phyloP scores from a whole-genome alignment of 2,888 invertebrate genomes.

The Cacoxenus indagator region DNA sequence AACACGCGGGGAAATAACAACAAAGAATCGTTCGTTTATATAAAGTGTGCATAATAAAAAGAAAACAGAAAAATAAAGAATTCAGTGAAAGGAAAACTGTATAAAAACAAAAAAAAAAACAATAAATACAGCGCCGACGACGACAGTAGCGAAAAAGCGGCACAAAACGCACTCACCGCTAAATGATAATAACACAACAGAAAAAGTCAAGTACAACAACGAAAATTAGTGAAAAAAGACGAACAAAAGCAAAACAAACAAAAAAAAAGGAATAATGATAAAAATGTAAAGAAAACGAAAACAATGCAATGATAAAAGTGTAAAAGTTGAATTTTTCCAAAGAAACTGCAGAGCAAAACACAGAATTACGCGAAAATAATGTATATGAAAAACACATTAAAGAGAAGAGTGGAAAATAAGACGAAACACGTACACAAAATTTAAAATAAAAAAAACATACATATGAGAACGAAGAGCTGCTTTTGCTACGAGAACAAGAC shows the following conservation, averaged over 20 bases:
- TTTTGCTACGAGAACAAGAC: too few species aligned
- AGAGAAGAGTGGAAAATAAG: background rate
- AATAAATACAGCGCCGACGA: conserved; percentile 19
- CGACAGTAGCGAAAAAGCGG: conserved; percentile 14
- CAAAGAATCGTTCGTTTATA: too few species aligned
- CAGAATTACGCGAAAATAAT: conserved; percentile 61
- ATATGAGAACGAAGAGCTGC: too few species aligned
- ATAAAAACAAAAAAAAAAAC: background rate
- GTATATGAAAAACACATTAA: conserved; percentile 6
- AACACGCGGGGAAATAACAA: too few species aligned
- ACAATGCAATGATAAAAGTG: conserved; percentile 42
- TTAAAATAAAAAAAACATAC: too few species aligned
- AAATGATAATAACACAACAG: conserved; percentile 56
- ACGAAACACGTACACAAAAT: conserved; percentile 34
- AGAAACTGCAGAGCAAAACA: conserved; percentile 62
- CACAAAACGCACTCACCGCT: conserved; percentile 44
- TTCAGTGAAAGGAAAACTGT: background rate
- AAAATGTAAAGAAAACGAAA: conserved; percentile 35
- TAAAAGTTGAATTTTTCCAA: conserved; percentile 65
- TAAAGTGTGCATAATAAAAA: too few species aligned
- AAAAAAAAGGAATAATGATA: conserved; percentile 47
- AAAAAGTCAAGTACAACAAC: conserved; percentile 35
- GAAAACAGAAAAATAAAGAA: conserved; percentile 30
- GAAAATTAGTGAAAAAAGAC: conserved; percentile 23
- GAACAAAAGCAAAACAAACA: conserved; percentile 37